Percentiles rank a stretch among this genome's conserved stretches.
Evolutionary conservation across 2,797 vertebrate genomes (phyloP).

Genomic region (Aplochiton taeniatus): DNA sequence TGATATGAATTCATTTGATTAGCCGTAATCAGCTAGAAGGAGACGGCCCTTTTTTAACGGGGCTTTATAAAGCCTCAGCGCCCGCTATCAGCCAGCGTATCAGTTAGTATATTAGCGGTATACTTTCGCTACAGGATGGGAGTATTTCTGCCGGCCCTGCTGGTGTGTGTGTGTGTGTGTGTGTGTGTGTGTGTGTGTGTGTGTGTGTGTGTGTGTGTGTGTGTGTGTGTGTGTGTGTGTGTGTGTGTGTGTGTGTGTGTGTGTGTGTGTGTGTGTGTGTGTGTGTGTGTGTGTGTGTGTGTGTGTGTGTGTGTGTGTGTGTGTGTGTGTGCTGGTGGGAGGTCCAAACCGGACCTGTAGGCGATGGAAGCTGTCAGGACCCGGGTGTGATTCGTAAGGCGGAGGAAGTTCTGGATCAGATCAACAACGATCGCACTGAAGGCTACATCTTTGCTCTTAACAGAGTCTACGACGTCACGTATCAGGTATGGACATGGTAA

Average conservation of each 20-base stretch:
- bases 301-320: not conserved
- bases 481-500: not conserved
- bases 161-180: not conserved
- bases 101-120: no score
- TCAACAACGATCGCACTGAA: conserved; percentile 30
- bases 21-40: no score
- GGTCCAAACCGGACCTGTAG: not conserved
- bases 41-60: no score
- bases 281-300: not conserved
- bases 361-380: conserved; percentile 9
- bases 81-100: no score
- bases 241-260: not conserved
- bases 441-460: conserved; percentile 38
- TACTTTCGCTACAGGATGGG: no score
- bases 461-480: conserved; percentile 37
- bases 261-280: not conserved
- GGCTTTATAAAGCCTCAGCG: no score
- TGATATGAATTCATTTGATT: no score
- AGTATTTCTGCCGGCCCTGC: not conserved
- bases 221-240: not conserved
- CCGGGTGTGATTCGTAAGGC: conserved; percentile 20
- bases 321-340: conserved; percentile 5
- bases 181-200: not conserved
- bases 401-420: conserved; percentile 29
- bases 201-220: not conserved